phyloP scores from a whole-genome alignment of 30 jellyfish, hydroid and myxozoan genomes.

The Aurelia coerulea region DNA sequence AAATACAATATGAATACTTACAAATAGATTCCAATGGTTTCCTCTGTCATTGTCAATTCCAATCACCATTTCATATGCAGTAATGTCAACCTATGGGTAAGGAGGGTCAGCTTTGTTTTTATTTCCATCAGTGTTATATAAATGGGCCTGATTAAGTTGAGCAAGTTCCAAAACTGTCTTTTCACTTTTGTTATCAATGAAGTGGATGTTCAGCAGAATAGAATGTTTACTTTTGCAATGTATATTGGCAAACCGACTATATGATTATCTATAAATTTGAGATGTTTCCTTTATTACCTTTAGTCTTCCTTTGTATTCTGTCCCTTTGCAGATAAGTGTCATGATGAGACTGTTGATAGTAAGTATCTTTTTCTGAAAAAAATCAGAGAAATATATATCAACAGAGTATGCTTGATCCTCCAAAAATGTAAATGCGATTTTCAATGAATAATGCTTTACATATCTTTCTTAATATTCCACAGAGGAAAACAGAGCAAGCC shows the following conservation, averaged over 20 bases:
- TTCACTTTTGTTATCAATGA: not conserved
- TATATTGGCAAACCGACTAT: not conserved
- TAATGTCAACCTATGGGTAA: not conserved
- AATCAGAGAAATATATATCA: not conserved
- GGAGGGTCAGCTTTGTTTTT: not conserved
- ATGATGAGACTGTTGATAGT: not conserved
- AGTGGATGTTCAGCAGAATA: no score
- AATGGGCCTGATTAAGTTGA: not conserved
- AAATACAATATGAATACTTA: not conserved
- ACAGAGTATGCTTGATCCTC: not conserved
- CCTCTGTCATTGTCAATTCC: conserved; percentile 14
- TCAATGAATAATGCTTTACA: not conserved
- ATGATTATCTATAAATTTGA: not conserved
- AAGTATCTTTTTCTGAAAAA: not conserved
- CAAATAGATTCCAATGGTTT: conserved; percentile 22
- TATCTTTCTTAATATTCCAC: not conserved
- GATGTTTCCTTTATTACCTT: not conserved
- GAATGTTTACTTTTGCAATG: no score
- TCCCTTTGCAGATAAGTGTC: conserved; percentile 6
- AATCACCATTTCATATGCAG: conserved; percentile 5
- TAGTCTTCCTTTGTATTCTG: conserved; percentile 2
- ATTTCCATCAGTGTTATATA: not conserved
- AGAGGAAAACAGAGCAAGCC: not conserved
- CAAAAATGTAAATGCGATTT: no score
- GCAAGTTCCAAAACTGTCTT: not conserved